Conservation (phyloP, 2,797 vertebrate species). For the Simalia tracyae region DNA sequence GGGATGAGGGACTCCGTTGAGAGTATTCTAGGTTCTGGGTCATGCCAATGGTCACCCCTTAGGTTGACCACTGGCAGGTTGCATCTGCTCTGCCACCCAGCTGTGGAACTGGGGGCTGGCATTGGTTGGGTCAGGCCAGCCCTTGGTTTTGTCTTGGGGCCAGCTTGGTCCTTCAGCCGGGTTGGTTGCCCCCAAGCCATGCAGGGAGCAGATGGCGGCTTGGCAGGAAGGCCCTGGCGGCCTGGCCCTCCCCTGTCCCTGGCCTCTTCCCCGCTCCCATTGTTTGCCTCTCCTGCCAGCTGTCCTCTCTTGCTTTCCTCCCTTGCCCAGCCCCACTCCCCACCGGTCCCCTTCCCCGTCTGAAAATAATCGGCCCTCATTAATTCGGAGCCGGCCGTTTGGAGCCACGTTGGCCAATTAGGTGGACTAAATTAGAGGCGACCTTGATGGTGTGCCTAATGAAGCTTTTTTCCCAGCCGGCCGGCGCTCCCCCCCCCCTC, state of each 20-base stretch:
- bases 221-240: slow-evolving; percentile 16
- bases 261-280: slow-evolving; percentile 45
- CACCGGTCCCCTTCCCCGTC: slow-evolving; percentile 82
- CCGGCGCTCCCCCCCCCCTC: slow-evolving; percentile 53
- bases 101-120: accelerated
- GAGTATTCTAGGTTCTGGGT: not conserved
- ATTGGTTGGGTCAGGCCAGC: not conserved
- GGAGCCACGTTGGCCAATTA: slow-evolving; percentile 99
- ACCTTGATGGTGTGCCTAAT: slow-evolving; percentile 94
- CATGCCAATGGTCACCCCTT: too few species aligned
- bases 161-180: too few species aligned
- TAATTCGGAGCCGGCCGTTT: slow-evolving; percentile 96
- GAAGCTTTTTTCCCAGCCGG: slow-evolving; percentile 80
- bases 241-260: slow-evolving; percentile 50
- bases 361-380: slow-evolving; percentile 98
- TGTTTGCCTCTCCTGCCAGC: slow-evolving; percentile 52
- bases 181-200: too few species aligned
- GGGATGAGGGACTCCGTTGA: accelerated
- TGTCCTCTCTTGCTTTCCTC: slow-evolving; percentile 51
- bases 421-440: slow-evolving; percentile 97
- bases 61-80: too few species aligned
- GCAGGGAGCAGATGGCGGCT: not conserved
- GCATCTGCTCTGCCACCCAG: too few species aligned
- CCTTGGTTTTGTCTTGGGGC: not conserved
- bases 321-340: slow-evolving; percentile 53